These are phyloP conservation scores for Drosophila maculinotata DNA, from an alignment of 2,888 invertebrate genomes.

Conservation along the genomic window DNA sequence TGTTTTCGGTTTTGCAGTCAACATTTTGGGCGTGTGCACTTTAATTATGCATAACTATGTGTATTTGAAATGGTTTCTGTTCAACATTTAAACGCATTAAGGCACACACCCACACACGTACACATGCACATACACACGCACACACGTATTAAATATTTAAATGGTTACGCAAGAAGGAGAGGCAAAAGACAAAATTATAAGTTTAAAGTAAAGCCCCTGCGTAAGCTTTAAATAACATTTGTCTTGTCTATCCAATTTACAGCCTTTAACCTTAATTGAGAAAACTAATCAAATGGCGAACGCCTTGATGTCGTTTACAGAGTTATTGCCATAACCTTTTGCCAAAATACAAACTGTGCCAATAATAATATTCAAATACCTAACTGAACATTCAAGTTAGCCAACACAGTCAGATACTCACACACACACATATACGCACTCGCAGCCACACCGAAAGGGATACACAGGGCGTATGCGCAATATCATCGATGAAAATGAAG, in stretches of 20 bases:
- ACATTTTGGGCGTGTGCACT: conserved; percentile 49
- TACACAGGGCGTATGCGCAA: conserved; percentile 52
- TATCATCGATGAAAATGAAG: conserved; percentile 67
- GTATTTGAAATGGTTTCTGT: conserved; percentile 48
- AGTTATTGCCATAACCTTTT: conserved; percentile 40
- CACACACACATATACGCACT: background rate
- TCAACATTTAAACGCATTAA: conserved; percentile 57
- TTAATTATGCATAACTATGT: conserved; percentile 68
- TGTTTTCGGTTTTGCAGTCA: conserved; percentile 15
- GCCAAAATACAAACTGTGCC: conserved; percentile 12
- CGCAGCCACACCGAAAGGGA: conserved; percentile 11
- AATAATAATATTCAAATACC: conserved; percentile 58
- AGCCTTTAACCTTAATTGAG: background rate
- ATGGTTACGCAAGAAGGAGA: conserved; percentile 7
- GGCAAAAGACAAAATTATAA: conserved; percentile 15
- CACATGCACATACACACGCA: conserved; percentile 22
- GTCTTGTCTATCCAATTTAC: conserved; percentile 7
- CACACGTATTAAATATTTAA: conserved; percentile 46
- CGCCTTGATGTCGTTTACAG: conserved; percentile 20
- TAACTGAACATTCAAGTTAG: conserved; percentile 23
- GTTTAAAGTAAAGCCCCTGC: background rate
- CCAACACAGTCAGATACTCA: background rate
- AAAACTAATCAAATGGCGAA: conserved; percentile 52
- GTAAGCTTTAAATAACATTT: conserved; percentile 15
- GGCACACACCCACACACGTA: conserved; percentile 23